Base-by-base conservation (phyloP, 2,113 vertebrate species). In the Lanius ludovicianus region DNA sequence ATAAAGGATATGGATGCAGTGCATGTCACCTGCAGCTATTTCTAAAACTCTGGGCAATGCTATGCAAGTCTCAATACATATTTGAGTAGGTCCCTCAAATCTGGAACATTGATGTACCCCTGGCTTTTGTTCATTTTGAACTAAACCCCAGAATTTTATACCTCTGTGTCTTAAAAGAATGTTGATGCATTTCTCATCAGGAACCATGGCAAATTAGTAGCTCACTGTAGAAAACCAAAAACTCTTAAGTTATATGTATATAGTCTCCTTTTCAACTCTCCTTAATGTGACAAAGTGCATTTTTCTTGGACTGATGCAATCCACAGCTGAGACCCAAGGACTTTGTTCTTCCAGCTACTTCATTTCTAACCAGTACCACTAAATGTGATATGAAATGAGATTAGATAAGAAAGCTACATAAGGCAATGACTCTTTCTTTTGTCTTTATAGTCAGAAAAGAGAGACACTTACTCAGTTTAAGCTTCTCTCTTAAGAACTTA, bases 111-210 rank as follows among this genome's bases (percentile, higher is more conserved):
- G 2, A 33, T 20, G 3, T 44, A 65, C 13, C 55, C 13, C 3
- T 31, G 22, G 1, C 2, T 85, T 31, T 82, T 57, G 37, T 31
- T 53, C 2, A 31, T 80, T 92, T 71, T 60, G 21, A 79, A 47
- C 6, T 24, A 41, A 84, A 16, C 11, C 2, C 3, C 6, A 0
- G 0, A 17, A 62, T 3, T 60, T 80, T 10, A 37, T 18, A 77
- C 1, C 5, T 57, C 41, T 25, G 11, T 46, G 44, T 9, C 15
- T 60, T 93, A 47, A 65, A 90, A 94, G 13, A 52, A 37, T 2
- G 2, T 70, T 50, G 13, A 49, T 50, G 5, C 6, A 65, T 7
- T 28, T 71, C 10, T 62, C 80, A 46, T 46, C 14, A 53, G 25
- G 47, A 94, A 42, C 3, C 12, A 33, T 15, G 22, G 4, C 6